phyloP scores from a whole-genome alignment of 2,888 invertebrate species.

The Nipponacmea schrenckii region DNA sequence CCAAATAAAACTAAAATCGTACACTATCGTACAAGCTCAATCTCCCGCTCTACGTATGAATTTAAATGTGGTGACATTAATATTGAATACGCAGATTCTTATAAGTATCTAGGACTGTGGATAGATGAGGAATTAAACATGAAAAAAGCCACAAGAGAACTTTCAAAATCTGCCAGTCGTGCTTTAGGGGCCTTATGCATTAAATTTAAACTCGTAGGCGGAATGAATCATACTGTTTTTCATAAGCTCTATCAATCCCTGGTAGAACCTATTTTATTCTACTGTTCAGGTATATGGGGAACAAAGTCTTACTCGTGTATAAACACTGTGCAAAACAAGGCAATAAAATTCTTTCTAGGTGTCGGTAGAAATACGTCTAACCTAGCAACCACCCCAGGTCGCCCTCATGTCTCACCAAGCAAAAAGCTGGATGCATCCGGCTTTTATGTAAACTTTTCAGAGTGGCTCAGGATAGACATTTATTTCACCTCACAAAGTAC shows the following conservation, averaged over 20 bases:
- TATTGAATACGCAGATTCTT: background rate
- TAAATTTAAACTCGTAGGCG: slow-evolving; percentile 18
- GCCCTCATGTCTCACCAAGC: no score
- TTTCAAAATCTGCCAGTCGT: slow-evolving; percentile 16
- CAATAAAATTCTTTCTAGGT: no score
- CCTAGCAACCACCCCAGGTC: background rate
- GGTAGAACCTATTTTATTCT: background rate
- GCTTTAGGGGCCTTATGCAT: slow-evolving; percentile 10
- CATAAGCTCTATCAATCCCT: slow-evolving; percentile 21
- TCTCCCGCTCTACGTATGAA: background rate
- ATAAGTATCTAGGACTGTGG: slow-evolving; percentile 16
- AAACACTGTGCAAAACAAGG: background rate
- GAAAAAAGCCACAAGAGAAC: slow-evolving; percentile 7
- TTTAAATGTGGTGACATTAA: slow-evolving; percentile 5
- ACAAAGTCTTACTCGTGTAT: background rate
- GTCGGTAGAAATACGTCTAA: background rate
- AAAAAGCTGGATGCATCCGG: no score
- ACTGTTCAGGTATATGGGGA: background rate
- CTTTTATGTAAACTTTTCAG: no score
- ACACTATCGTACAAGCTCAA: slow-evolving; percentile 7
- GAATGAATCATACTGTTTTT: slow-evolving; percentile 15
- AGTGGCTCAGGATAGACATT: no score
- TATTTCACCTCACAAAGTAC: no score
- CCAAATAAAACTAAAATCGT: slow-evolving; percentile 1
- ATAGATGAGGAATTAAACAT: slow-evolving; percentile 16